Conservation (phyloP, 2,888 invertebrate species). For the Macropis europaea region DNA sequence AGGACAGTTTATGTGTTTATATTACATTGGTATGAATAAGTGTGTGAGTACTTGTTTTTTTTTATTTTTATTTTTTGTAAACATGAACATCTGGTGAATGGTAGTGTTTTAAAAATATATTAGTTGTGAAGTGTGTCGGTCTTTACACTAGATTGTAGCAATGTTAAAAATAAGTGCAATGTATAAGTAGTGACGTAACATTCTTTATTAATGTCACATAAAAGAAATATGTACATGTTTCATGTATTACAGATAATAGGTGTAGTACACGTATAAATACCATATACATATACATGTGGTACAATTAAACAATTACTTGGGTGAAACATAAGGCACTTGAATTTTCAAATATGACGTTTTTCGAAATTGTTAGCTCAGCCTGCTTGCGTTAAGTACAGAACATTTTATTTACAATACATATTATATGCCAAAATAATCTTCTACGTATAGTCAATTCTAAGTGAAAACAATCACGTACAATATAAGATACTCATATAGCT, state of each 20-base stretch:
- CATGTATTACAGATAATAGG: slow-evolving; percentile 1
- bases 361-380: neutral
- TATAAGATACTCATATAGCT: slow-evolving; percentile 34
- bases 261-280: neutral
- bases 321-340: slow-evolving; percentile 45
- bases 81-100: slow-evolving; percentile 7
- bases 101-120: slow-evolving; percentile 1
- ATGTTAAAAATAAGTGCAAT: slow-evolving; percentile 24
- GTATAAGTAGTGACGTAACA: neutral
- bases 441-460: neutral
- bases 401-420: slow-evolving; percentile 7
- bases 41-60: slow-evolving; percentile 28
- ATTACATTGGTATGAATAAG: slow-evolving; percentile 35
- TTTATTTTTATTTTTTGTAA: slow-evolving; percentile 14
- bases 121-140: slow-evolving; percentile 8
- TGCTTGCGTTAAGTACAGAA: neutral
- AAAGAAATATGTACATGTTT: slow-evolving; percentile 3
- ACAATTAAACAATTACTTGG: slow-evolving; percentile 16
- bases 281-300: slow-evolving; percentile 9
- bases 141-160: slow-evolving; percentile 7
- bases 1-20: slow-evolving; percentile 25
- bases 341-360: slow-evolving; percentile 21
- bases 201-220: slow-evolving; percentile 2
- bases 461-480: slow-evolving; percentile 8
- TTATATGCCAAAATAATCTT: slow-evolving; percentile 2